Percentiles rank a stretch among this genome's conserved stretches.
Evolutionary conservation across 2,797 vertebrate species (phyloP).

Genomic region (Sebastes iracundus): DNA sequence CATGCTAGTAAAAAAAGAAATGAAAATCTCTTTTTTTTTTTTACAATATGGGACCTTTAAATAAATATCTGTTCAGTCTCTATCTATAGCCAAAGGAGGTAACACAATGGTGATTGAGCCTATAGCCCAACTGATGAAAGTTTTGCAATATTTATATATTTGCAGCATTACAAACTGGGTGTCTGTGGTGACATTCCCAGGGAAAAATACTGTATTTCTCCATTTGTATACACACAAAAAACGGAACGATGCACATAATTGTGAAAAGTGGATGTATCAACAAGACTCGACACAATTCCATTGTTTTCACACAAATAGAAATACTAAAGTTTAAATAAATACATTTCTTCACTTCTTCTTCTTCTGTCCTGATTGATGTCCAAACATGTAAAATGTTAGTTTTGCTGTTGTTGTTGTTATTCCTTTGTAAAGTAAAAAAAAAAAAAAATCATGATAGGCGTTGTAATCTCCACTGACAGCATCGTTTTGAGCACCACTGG

Average conservation of each 20-base stretch:
- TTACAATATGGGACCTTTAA: neutral
- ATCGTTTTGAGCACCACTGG: slow-evolving; percentile 15
- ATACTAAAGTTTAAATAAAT: neutral
- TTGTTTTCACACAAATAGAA: neutral
- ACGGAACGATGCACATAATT: neutral
- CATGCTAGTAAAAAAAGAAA: too few species aligned
- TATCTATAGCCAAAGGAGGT: neutral
- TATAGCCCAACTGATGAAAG: neutral
- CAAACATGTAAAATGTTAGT: neutral
- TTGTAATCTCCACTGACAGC: neutral
- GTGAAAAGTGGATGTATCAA: neutral
- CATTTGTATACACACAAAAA: neutral
- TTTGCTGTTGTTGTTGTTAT: neutral
- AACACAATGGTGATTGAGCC: neutral
- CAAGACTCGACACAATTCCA: neutral
- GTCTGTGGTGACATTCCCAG: neutral
- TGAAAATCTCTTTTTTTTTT: too few species aligned
- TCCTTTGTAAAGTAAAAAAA: slow-evolving; percentile 4
- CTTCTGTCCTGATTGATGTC: neutral
- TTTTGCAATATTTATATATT: neutral
- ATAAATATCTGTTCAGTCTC: neutral
- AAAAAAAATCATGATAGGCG: neutral
- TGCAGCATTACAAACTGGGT: neutral
- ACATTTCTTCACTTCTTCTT: slow-evolving; percentile 8
- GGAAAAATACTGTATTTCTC: neutral